These are phyloP conservation scores for Drepana falcataria DNA, from an alignment of 2,888 invertebrate species.

Conservation along the genomic window DNA sequence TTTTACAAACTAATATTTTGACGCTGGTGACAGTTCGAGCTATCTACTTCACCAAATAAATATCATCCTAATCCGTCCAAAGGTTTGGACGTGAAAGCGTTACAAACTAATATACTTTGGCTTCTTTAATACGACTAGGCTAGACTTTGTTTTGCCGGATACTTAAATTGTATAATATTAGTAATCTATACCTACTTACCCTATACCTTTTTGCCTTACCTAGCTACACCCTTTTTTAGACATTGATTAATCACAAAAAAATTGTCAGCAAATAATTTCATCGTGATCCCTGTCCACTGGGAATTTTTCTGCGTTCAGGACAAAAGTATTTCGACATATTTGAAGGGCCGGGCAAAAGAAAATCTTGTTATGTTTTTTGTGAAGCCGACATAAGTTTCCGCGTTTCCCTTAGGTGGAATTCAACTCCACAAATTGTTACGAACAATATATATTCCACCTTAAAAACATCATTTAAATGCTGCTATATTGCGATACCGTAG, in stretches of 20 bases:
- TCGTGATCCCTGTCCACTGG: neutral
- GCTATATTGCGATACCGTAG: neutral
- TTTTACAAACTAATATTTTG: no score
- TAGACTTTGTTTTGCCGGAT: no score
- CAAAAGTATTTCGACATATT: neutral
- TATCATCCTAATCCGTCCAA: no score
- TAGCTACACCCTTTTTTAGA: no score
- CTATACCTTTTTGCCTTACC: no score
- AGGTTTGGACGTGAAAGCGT: no score
- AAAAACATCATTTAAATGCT: slow-evolving; percentile 29
- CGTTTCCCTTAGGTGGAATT: slow-evolving; percentile 37
- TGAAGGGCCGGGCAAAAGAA: slow-evolving; percentile 13
- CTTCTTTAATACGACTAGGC: no score
- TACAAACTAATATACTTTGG: no score
- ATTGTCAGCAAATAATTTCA: neutral
- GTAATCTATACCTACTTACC: no score
- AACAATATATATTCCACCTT: slow-evolving; percentile 37
- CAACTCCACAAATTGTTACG: slow-evolving; percentile 42
- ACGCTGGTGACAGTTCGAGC: no score
- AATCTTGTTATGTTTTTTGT: slow-evolving; percentile 44
- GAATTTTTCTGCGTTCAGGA: neutral
- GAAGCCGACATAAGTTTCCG: slow-evolving; percentile 30
- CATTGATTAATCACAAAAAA: neutral
- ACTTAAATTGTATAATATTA: no score
- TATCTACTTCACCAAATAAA: no score